These are phyloP conservation scores for Girardinichthys multiradiatus DNA, from an alignment of 2,113 vertebrate species.

Conservation along the genomic window DNA sequence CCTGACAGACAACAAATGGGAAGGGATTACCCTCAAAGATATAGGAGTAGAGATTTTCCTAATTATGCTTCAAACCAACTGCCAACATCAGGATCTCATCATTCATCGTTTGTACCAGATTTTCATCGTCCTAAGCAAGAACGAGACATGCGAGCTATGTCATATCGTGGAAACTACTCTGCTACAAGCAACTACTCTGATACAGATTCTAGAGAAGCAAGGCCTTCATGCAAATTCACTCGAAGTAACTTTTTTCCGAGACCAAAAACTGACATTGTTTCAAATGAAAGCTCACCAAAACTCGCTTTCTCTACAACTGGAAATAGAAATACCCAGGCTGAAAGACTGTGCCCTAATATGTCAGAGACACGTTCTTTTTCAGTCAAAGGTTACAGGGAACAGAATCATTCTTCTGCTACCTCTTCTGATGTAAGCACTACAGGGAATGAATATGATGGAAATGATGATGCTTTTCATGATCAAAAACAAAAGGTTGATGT, in stretches of 20 bases:
- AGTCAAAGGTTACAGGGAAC: not conserved
- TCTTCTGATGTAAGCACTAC: not conserved
- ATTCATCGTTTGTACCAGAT: slow-evolving; percentile 51
- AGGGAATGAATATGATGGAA: slow-evolving; percentile 1
- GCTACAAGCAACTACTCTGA: slow-evolving; percentile 79
- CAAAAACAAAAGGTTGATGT: slow-evolving; percentile 15
- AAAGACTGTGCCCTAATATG: slow-evolving; percentile 15
- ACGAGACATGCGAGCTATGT: slow-evolving; percentile 50
- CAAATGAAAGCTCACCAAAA: slow-evolving; percentile 39
- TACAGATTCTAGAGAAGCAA: slow-evolving; percentile 49
- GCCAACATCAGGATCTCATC: slow-evolving; percentile 37
- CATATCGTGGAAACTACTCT: slow-evolving; percentile 68
- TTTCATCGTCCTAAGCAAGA: slow-evolving; percentile 66
- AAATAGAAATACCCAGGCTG: slow-evolving; percentile 24
- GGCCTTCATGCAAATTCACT: slow-evolving; percentile 59
- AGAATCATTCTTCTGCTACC: not conserved
- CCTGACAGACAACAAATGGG: slow-evolving; percentile 47
- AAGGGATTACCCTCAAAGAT: slow-evolving; percentile 49
- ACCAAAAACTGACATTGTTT: slow-evolving; percentile 23
- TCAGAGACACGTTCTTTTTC: slow-evolving; percentile 14
- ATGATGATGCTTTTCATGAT: slow-evolving; percentile 15
- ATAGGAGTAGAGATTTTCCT: slow-evolving; percentile 37
- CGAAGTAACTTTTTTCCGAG: slow-evolving; percentile 30
- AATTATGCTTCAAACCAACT: slow-evolving; percentile 50
- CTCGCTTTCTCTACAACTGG: slow-evolving; percentile 33